Evolutionary conservation across 2,797 vertebrate species (phyloP), one percentile per base, ranked within the genome.

Genomic region (Tenualosa thibaudeaui): DNA sequence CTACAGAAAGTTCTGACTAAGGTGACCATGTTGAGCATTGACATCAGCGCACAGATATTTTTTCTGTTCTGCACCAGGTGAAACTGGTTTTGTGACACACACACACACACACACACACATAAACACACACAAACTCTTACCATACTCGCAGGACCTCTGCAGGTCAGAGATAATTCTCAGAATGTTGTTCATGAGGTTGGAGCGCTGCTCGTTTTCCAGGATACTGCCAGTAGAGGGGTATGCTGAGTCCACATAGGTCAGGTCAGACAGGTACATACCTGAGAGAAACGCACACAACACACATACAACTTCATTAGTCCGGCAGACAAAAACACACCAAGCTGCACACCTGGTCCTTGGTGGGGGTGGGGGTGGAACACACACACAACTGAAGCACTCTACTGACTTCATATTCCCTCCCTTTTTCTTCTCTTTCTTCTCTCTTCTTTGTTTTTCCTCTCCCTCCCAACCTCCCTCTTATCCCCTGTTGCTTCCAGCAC

Each of bases 211-310:
- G 7, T 96, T 98, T 94, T 99, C 98, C 94, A 99, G 93, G 90
- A 99, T 99, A 95, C 98, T 99, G 86, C 97, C 98, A 0, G 98
- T 99, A 88, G 98, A 99, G 40, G 98, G 98, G 91, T 99, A 99
- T 15, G 98, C 98, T 0, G 98, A 99, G 91, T 99, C 98, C 82
- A 99, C 97, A 78, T 99, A 99, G 0, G 98, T 99, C 94, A 99
- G 94, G 87, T 99, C 98, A 19, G 98, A 99, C 89, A 99, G 94
- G 94, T 98, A 99, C 96, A 99, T 99, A 91, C 98, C 98, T 99
- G 92, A 4, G 26, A 58, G 15, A 71, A 15, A 71, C 62, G 17
- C 83, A 43, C 65, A 56, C 31, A 56, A 86, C 19, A 85, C 24
- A 83, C 82, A 85, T 22, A 53, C 9, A 88, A 43, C 46, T 37